A percentile compares a stretch with the other conserved stretches of the same genome.
phyloP scores from a whole-genome alignment of 2,797 vertebrate species.

The Distichodus sexfasciatus region DNA sequence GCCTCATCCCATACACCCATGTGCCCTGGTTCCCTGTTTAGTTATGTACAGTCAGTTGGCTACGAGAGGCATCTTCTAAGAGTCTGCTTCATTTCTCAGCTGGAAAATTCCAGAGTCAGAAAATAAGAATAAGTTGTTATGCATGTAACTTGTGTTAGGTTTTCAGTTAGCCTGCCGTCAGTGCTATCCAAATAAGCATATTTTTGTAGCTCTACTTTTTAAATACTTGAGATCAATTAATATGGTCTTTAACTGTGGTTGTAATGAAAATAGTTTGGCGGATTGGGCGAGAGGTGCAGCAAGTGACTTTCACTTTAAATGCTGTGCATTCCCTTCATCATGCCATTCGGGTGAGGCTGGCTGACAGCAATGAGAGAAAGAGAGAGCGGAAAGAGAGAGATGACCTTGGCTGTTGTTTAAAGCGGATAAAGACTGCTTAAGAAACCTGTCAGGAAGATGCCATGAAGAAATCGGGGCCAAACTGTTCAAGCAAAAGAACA shows the following conservation, averaged over 20 bases:
- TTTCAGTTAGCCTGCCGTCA: too few species aligned
- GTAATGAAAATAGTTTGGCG: constrained; percentile 23
- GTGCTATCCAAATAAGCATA: too few species aligned
- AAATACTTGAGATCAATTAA: too few species aligned
- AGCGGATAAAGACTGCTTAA: constrained; percentile 42
- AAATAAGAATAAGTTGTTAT: too few species aligned
- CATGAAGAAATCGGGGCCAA: constrained; percentile 30
- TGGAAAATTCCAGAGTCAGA: too few species aligned
- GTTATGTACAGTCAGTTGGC: constrained; percentile 6
- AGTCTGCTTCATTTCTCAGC: too few species aligned
- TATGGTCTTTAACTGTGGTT: constrained; percentile 8
- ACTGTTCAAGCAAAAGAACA: not conserved
- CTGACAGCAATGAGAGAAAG: too few species aligned
- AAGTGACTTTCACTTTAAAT: constrained; percentile 37
- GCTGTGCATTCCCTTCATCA: constrained; percentile 23
- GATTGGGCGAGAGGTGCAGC: constrained; percentile 9
- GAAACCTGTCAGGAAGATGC: constrained; percentile 28
- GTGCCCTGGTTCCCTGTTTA: constrained; percentile 14
- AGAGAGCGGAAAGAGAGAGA: too few species aligned
- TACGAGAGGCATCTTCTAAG: not conserved
- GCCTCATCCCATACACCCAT: not conserved
- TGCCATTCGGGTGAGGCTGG: constrained; percentile 12
- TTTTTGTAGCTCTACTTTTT: too few species aligned
- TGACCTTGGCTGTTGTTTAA: constrained; percentile 53
- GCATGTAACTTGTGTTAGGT: too few species aligned